Base-by-base conservation (phyloP, 2,797 vertebrate species). In the Liasis olivaceus region DNA sequence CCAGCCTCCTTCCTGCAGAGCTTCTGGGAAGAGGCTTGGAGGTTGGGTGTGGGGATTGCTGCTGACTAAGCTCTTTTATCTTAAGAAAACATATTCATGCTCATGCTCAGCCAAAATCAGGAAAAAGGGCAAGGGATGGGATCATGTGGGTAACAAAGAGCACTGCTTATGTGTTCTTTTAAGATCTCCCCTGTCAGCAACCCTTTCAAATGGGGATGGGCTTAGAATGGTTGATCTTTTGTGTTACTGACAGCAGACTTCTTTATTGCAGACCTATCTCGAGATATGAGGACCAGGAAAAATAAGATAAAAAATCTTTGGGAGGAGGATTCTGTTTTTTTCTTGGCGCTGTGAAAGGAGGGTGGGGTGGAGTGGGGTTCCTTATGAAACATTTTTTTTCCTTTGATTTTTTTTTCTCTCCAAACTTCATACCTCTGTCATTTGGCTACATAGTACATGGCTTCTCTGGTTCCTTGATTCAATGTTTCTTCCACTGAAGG, bases 1-100 rank as follows among this genome's bases (percentile, higher is more conserved):
- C 69, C 88, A 84, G 92, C 87, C 93, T 95, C 91, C 89, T 96
- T 96, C 92, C 94, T 2, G 3, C 92, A n/a, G 92, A 93, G 63
- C 63, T 58, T 7, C 22, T 77, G 28, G 90, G 95, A 94, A n/a
- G 47, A 3, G 56, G 13, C 64, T 90, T 47, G 24, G 86, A 89
- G 88, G 2, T 47, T 60, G 58, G 81, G 87, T 42, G 11, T 89
- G 42, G 62, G 60, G 64, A 90, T 85, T 42, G 90, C 89, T 95
- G 91, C 95, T 89, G 92, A 91, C 56, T 15, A 0, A 91, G 3
- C 62, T 72, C 54, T 94, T 92, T 56, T 88, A 72, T 54, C 47
- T 6, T 89, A 31, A 81, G 0, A 20, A 60, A 94, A 92, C 36
- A 92, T 47, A 77, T 2, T 15, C 36, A 1, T 0, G 2, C 20